Evolutionary conservation across 2,888 invertebrate genomes (phyloP).

Genomic region (Lycophotia porphyrea): DNA sequence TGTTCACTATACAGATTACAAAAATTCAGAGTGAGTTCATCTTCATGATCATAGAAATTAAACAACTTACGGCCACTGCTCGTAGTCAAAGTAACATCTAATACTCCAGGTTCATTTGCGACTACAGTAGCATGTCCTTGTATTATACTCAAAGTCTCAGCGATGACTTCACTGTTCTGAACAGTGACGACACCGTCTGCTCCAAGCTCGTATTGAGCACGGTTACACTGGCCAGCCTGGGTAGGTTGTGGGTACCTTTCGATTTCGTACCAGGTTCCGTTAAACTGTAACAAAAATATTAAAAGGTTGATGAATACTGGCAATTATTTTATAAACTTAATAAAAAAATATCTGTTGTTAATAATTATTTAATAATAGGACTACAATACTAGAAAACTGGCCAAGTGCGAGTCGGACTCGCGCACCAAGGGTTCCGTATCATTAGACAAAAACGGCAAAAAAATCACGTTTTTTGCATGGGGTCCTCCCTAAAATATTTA

Average conservation of each 20-base stretch:
- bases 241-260: conserved; percentile 91
- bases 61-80: conserved; percentile 84
- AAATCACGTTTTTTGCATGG: too few relatives aligned
- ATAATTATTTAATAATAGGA: too few relatives aligned
- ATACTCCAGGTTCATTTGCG: conserved; percentile 85
- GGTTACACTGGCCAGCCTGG: conserved; percentile 91
- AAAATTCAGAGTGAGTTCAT: not conserved
- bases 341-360: too few relatives aligned
- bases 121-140: conserved; percentile 85
- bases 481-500: too few relatives aligned
- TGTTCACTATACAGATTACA: not conserved
- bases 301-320: too few relatives aligned
- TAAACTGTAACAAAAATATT: conserved; percentile 13
- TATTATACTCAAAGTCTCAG: conserved; percentile 84
- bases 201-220: conserved; percentile 89
- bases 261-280: conserved; percentile 91
- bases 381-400: too few relatives aligned
- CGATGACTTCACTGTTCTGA: conserved; percentile 76
- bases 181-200: conserved; percentile 67
- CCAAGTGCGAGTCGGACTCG: too few relatives aligned
- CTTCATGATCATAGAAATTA: not conserved
- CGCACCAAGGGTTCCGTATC: too few relatives aligned
- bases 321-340: too few relatives aligned
- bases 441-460: too few relatives aligned
- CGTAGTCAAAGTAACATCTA: conserved; percentile 88